Conservation (phyloP, 2,888 invertebrate genomes). For the Phortica magna region DNA sequence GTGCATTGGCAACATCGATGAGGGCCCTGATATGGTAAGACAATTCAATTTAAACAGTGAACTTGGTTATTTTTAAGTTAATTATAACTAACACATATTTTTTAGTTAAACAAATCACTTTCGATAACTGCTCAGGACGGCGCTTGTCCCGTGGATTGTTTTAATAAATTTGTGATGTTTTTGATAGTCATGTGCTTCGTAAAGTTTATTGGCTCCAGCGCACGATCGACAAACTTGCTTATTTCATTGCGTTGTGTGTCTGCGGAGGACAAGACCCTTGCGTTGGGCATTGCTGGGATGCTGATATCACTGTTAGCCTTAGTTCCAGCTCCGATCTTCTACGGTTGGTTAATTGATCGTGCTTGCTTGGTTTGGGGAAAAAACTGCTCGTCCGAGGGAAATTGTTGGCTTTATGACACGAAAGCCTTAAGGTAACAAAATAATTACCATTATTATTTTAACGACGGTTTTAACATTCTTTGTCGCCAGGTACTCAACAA, state of each 20-base stretch:
- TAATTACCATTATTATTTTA: conserved; percentile 31
- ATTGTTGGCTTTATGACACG: conserved; percentile 87
- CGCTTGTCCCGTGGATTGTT: conserved; percentile 81
- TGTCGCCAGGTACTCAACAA: conserved; percentile 79
- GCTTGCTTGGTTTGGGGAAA: conserved; percentile 87
- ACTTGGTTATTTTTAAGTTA: neutral
- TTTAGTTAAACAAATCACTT: conserved; percentile 43
- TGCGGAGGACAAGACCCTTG: conserved; percentile 84
- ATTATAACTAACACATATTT: neutral
- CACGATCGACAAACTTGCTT: conserved; percentile 81
- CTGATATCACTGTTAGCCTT: conserved; percentile 83
- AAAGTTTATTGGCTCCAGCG: conserved; percentile 80
- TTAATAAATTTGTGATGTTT: conserved; percentile 79
- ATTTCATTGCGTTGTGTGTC: conserved; percentile 82
- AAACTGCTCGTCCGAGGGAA: conserved; percentile 83
- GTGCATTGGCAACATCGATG: conserved; percentile 45
- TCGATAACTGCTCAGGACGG: conserved; percentile 69
- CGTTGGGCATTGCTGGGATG: conserved; percentile 83
- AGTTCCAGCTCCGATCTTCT: conserved; percentile 86
- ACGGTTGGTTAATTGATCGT: conserved; percentile 82
- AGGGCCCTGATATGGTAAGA: conserved; percentile 38
- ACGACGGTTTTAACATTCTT: neutral
- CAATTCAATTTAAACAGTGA: neutral
- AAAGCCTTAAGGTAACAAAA: conserved; percentile 78
- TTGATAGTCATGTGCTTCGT: conserved; percentile 79